Conservation (phyloP, 2,113 vertebrate species). For the Oceanites oceanicus region DNA sequence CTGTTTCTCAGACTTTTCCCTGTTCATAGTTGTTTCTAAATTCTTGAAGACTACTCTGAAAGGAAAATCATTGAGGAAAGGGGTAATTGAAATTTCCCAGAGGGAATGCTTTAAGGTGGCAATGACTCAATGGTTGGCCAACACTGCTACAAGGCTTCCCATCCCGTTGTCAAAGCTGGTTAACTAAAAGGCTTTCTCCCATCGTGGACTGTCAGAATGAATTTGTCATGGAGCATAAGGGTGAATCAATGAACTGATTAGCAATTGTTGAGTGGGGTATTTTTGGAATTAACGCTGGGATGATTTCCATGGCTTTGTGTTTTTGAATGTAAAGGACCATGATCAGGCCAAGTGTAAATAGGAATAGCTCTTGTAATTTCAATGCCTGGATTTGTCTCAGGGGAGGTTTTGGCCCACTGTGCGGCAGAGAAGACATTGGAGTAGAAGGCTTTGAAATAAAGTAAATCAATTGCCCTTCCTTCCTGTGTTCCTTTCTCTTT, state of each 20-base stretch:
- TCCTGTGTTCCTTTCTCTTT: not conserved
- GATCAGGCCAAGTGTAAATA: not conserved
- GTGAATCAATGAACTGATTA: slow-evolving; percentile 50
- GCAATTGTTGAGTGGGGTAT: not conserved
- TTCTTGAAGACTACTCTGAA: not conserved
- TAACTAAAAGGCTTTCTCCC: slow-evolving; percentile 26
- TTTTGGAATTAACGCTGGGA: slow-evolving; percentile 1
- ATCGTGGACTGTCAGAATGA: slow-evolving; percentile 1
- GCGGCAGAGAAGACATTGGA: not conserved
- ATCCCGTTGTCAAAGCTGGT: not conserved
- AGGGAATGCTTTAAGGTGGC: not conserved
- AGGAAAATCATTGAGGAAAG: slow-evolving; percentile 15
- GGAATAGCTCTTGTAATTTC: not conserved
- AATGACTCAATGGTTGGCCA: slow-evolving; percentile 12
- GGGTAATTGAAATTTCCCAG: slow-evolving; percentile 4
- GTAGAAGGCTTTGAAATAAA: not conserved
- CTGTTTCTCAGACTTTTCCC: not conserved
- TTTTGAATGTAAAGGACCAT: not conserved
- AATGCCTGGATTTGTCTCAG: not conserved
- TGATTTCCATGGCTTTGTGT: not conserved
- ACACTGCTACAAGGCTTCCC: not conserved
- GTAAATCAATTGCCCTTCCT: not conserved
- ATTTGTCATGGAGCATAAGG: not conserved
- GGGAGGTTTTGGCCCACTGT: not conserved
- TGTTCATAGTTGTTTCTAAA: not conserved